phyloP scores from a whole-genome alignment of 2,888 invertebrate genomes.

The Drosophila tanythrix region DNA sequence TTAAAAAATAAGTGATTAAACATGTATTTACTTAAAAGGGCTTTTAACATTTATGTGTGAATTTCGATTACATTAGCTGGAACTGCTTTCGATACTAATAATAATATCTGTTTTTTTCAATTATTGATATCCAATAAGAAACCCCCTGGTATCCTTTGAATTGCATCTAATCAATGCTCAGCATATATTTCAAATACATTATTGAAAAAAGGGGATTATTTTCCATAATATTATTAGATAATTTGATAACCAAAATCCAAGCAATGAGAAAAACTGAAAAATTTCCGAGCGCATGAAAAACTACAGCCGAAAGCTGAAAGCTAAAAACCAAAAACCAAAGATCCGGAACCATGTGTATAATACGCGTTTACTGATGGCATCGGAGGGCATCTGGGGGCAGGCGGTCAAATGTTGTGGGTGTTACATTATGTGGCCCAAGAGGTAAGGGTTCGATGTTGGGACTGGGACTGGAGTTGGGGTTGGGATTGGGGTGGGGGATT shows the following conservation, averaged over 20 bases:
- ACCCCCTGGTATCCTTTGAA: background rate
- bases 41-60: too few relatives aligned
- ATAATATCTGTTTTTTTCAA: background rate
- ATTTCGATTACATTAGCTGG: too few relatives aligned
- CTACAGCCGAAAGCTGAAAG: constrained; percentile 6
- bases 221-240: background rate
- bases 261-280: background rate
- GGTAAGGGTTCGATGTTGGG: background rate
- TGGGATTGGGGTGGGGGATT: background rate
- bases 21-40: background rate
- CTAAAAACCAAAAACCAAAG: constrained; percentile 15
- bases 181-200: background rate
- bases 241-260: background rate
- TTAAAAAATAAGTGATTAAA: background rate
- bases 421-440: background rate
- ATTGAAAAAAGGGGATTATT: background rate
- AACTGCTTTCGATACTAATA: background rate
- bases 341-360: constrained; percentile 38
- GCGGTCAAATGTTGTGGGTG: constrained; percentile 44
- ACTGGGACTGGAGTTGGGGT: background rate
- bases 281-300: background rate
- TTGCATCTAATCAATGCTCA: background rate
- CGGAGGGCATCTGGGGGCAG: constrained; percentile 1
- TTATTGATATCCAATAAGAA: background rate
- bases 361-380: constrained; percentile 24